Base-by-base conservation (phyloP, 2,113 vertebrate species). In the Brachyhypopomus gauderio region DNA sequence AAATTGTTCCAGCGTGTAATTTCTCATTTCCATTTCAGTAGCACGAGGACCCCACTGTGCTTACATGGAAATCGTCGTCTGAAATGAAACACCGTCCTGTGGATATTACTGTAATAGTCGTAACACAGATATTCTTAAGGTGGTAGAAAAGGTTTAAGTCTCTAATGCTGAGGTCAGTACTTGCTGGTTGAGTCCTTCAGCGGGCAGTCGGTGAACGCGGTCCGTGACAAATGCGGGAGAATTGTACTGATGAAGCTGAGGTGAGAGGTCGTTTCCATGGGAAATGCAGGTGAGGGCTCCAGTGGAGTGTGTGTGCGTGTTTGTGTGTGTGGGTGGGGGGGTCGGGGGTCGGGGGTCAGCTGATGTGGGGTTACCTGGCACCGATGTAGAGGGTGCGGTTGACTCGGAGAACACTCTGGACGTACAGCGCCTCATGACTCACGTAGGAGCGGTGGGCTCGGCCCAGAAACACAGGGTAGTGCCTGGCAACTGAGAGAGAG, bases 321-420 rank as follows among this genome's bases (percentile, higher is more conserved):
- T n/a, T 58, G 6, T 71, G 74, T 62, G 70, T 3, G 52, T 62
- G 52, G 66, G 69, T 58, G 75, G 9, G 5, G 62, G 63, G 41
- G 5, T 7, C 23, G 22, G 3, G 8, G 60, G 60, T 3, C 7
- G 23, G 25, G 0, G 6, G 66, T 41, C 22, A n/a, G 25, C 82
- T 91, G 89, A 90, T 86, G 75, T 75, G 79, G 85, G 83, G 87
- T 93, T 91, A 99, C 97, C 97, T 97, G 91, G 96, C 96, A 82
- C 97, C 97, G 0, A 99, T 95, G 93, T 96, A 98, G 72, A 99
- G 94, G 0, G 97, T 98, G 86, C 96, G 89, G 90, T 99, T 99
- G 88, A 99, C 94, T 72, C 95, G 95, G 83, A 98, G 94, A 81
- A 98, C 93, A 0, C 95, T 95, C 88, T 98, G 96, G 88, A 98